phyloP scores from a whole-genome alignment of 2,797 vertebrate species.

The Myotis vivesi region DNA sequence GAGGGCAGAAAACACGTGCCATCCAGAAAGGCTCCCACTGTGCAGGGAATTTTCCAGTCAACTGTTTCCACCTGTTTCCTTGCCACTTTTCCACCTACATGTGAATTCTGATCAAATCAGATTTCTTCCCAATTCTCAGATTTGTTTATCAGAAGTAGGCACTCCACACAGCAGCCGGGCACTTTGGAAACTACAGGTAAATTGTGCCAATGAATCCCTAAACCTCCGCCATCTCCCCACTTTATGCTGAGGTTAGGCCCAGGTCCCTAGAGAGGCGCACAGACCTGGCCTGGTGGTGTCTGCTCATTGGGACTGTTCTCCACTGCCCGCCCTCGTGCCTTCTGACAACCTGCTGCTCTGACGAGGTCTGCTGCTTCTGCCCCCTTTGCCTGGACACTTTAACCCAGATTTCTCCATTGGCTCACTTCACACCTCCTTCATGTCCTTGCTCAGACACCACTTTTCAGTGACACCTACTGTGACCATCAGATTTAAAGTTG shows the following conservation, averaged over 20 bases:
- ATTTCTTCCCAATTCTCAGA: not conserved
- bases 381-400: not conserved
- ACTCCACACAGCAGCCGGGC: not conserved
- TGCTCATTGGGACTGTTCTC: not conserved
- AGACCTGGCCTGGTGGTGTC: not conserved
- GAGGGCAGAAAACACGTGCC: fast-evolving
- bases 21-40: not conserved
- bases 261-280: not conserved
- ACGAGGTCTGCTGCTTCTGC: not conserved
- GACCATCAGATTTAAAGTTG: not conserved
- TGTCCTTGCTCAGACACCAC: not conserved
- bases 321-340: fast-evolving
- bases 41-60: no score
- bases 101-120: not conserved
- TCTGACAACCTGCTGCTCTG: not conserved
- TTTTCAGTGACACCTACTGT: not conserved
- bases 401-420: not conserved
- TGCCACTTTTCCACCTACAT: not conserved
- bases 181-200: not conserved
- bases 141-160: not conserved
- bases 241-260: not conserved
- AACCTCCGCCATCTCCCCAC: not conserved
- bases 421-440: not conserved
- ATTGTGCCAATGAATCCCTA: not conserved
- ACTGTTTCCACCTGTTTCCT: not conserved